phyloP scores from a whole-genome alignment of 37 sponge, comb jelly and placozoan species.

The Haliclona indistincta region DNA sequence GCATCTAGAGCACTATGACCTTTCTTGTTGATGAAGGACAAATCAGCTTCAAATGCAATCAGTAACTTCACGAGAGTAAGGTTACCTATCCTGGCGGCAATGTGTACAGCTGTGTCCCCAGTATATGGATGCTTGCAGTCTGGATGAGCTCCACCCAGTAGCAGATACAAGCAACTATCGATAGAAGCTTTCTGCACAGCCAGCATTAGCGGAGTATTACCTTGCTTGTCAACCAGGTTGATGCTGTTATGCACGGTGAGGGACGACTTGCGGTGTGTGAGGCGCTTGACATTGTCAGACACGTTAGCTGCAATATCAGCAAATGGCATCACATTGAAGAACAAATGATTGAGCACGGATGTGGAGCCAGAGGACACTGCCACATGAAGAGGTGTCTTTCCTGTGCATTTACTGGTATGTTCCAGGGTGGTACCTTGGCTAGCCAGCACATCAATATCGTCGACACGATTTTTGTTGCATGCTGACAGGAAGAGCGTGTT shows the following conservation, averaged over 20 bases:
- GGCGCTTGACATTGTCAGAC: background rate
- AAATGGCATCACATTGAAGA: background rate
- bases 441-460: background rate
- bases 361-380: too few species aligned
- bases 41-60: slow-evolving; percentile 41
- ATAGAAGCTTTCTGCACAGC: slow-evolving; percentile 5
- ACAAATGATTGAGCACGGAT: too few species aligned
- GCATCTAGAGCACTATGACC: slow-evolving; percentile 27
- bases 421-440: background rate
- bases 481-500: background rate
- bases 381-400: too few species aligned
- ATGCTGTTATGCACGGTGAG: background rate
- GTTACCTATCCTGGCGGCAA: slow-evolving; percentile 33
- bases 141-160: slow-evolving; percentile 19
- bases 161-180: slow-evolving; percentile 18
- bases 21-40: slow-evolving; percentile 15
- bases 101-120: slow-evolving; percentile 37
- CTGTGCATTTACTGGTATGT: background rate
- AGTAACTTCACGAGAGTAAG: slow-evolving; percentile 26
- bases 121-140: slow-evolving; percentile 10
- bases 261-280: background rate
- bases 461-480: background rate
- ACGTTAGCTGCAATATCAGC: background rate
- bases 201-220: background rate
- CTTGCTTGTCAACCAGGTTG: background rate